Base-by-base conservation (phyloP, 2,113 vertebrate genomes). In the Syngnathoides biaculeatus region DNA sequence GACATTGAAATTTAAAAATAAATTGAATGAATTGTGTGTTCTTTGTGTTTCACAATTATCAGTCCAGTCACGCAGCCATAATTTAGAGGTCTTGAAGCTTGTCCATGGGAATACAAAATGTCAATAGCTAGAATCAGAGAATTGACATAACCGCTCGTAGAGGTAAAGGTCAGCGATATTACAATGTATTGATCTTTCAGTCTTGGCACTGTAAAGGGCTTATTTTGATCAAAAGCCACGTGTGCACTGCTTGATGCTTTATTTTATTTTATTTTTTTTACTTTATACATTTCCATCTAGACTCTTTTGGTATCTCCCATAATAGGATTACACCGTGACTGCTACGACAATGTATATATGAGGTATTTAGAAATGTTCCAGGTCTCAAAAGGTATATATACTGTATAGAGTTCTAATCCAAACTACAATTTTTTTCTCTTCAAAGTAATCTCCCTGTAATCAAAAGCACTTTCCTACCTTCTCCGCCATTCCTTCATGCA, bases 51-150 rank as follows among this genome's bases (percentile, higher is more conserved):
- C 27, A 30, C 26, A 73, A 71, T 79, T 53, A 57, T 69, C 52
- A 72, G 63, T 11, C 40, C 48, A 59, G 12, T 42, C 63, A 68
- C 53, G 48, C 50, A 13, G 5, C 2, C 19, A 45, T 75, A 57
- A 47, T 57, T 71, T 59, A 65, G 45, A 67, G 30, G 43, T 50
- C 30, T 72, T 68, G 40, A 50, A 65, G 57, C 6, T 35, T 64
- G 57, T 77, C 26, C 22, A 2, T 62, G 64, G 42, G 45, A 72
- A 67, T 63, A 59, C 62, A 27, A 65, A 73, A 78, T 50, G 73
- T 78, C 78, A 74, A 64, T 74, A 71, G 50, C 58, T 77, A 53
- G 30, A 66, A 65, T 66, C 53, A 67, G 69, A 15, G 17, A 62
- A 71, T 73, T 17, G 15, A 58, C 47, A 15, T 11, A 24, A 22